phyloP scores from a whole-genome alignment of 2,888 invertebrate species.

The Hirtodrosophila trivittata region DNA sequence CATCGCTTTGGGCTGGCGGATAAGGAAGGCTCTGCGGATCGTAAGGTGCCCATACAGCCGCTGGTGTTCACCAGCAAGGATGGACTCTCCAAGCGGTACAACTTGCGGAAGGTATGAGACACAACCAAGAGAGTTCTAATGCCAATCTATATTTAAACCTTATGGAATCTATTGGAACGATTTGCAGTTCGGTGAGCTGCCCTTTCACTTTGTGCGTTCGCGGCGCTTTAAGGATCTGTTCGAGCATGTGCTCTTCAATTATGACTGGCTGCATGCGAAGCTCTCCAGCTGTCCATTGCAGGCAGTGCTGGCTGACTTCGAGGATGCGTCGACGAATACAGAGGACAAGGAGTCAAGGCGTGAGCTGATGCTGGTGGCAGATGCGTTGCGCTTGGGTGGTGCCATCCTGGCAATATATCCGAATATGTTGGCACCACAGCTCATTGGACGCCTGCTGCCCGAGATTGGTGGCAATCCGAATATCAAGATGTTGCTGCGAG shows the following conservation, averaged over 20 bases:
- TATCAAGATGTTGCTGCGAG: slow-evolving; percentile 93
- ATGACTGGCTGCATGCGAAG: slow-evolving; percentile 98
- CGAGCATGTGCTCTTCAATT: slow-evolving; percentile 97
- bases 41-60: slow-evolving; percentile 98
- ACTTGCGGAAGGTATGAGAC: slow-evolving; percentile 92
- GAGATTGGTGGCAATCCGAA: slow-evolving; percentile 93
- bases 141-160: not conserved
- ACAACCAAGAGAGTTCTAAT: no score
- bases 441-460: slow-evolving; percentile 95
- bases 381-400: slow-evolving; percentile 96
- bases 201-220: slow-evolving; percentile 96
- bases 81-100: slow-evolving; percentile 94
- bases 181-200: slow-evolving; percentile 94
- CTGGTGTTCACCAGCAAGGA: slow-evolving; percentile 95
- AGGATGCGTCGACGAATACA: slow-evolving; percentile 93
- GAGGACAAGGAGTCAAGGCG: slow-evolving; percentile 90
- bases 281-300: slow-evolving; percentile 97
- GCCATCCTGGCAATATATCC: slow-evolving; percentile 96
- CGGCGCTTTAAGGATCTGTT: slow-evolving; percentile 95
- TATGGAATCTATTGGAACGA: no score
- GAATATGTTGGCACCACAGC: slow-evolving; percentile 97
- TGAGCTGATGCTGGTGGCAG: slow-evolving; percentile 95
- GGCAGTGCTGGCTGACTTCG: slow-evolving; percentile 96
- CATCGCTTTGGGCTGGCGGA: slow-evolving; percentile 89
- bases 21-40: slow-evolving; percentile 94